Evolutionary conservation across 2,797 vertebrate genomes (phyloP).

Genomic region (Ptychadena robeensis): DNA sequence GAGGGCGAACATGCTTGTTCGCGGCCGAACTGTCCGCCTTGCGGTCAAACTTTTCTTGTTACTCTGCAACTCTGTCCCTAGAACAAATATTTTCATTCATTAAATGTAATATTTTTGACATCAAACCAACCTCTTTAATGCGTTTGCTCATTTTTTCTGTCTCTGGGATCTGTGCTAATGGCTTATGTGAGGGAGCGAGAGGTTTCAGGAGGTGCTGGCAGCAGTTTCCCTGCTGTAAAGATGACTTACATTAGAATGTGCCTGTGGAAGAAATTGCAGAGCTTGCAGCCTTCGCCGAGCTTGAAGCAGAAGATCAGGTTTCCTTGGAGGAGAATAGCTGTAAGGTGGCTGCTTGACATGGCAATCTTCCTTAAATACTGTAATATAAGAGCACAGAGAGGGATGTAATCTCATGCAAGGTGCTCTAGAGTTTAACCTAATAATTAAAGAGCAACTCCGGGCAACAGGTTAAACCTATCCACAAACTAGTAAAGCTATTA

Average conservation of each 20-base stretch:
- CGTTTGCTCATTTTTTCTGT: constrained; percentile 5
- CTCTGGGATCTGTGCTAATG: constrained; percentile 11
- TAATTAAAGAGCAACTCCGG: constrained; percentile 4
- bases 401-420: neutral
- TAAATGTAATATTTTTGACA: constrained; percentile 1
- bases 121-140: neutral
- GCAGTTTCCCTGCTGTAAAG: constrained; percentile 12
- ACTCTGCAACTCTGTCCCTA: neutral
- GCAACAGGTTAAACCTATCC: neutral
- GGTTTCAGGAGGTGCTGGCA: constrained; percentile 38
- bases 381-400: neutral
- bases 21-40: no score
- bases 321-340: constrained; percentile 17
- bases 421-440: neutral
- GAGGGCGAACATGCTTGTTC: no score
- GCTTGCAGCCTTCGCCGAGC: constrained; percentile 27
- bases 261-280: constrained; percentile 35
- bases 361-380: constrained; percentile 17
- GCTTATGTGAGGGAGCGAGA: neutral
- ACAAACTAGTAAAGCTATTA: neutral
- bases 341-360: constrained; percentile 25
- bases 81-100: neutral
- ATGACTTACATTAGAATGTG: constrained; percentile 46
- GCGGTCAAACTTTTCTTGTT: no score
- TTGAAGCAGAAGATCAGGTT: constrained; percentile 33